Evolutionary conservation across 2,113 vertebrate genomes (phyloP).

Genomic region (Nothocercus nigrocapillus): DNA sequence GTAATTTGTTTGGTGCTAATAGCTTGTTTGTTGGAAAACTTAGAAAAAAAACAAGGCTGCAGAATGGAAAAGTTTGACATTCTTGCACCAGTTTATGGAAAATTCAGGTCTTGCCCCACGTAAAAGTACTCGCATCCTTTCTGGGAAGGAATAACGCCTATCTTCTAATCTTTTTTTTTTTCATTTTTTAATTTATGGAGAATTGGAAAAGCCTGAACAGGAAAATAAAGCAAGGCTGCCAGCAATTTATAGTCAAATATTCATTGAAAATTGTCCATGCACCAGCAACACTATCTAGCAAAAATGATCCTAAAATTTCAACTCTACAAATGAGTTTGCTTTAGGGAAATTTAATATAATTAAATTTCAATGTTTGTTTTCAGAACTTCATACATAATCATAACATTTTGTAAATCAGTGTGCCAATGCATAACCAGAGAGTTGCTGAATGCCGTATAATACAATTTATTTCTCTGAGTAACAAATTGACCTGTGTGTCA

Average conservation of each 20-base stretch:
- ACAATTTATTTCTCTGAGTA: conserved; percentile 41
- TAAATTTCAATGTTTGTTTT: neutral
- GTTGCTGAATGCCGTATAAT: neutral
- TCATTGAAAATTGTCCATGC: conserved; percentile 9
- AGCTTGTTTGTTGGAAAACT: neutral
- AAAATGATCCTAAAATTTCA: conserved; percentile 7
- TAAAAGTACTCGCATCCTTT: neutral
- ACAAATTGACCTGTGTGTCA: neutral
- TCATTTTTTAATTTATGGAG: neutral
- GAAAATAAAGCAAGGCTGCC: conserved; percentile 1
- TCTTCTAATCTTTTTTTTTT: neutral
- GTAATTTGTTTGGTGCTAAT: neutral
- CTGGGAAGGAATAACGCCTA: neutral
- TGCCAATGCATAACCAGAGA: neutral
- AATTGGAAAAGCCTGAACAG: neutral
- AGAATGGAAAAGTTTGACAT: neutral
- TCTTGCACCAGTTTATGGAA: neutral
- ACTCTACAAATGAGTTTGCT: neutral
- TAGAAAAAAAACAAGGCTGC: neutral
- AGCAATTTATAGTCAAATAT: neutral
- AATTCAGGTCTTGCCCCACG: neutral
- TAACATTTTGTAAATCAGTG: neutral
- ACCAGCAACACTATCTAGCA: neutral
- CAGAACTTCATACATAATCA: conserved; percentile 33
- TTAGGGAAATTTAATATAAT: conserved; percentile 14